These are phyloP conservation scores for Kryptolebias marmoratus DNA, from an alignment of 2,113 vertebrate genomes.

Conservation along the genomic window DNA sequence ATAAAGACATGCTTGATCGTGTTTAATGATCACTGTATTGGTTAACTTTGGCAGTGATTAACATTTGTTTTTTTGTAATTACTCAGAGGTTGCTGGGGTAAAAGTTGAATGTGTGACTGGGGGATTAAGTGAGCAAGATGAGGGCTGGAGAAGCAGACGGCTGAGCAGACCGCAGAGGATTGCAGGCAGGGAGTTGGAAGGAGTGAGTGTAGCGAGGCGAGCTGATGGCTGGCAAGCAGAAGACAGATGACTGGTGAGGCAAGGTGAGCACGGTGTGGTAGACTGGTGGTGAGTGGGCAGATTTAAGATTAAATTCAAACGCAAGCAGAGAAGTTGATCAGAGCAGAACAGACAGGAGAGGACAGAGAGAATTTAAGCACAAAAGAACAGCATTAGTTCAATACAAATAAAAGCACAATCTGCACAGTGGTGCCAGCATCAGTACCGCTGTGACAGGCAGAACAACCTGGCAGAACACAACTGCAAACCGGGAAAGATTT, in stretches of 20 bases:
- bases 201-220: slow-evolving; percentile 8
- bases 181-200: slow-evolving; percentile 10
- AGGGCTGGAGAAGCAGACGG: slow-evolving; percentile 2
- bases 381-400: background rate
- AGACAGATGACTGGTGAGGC: slow-evolving; percentile 13
- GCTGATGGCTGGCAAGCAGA: slow-evolving; percentile 8
- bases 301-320: slow-evolving; percentile 9
- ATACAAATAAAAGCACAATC: background rate
- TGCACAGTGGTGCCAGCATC: background rate
- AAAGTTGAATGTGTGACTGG: background rate
- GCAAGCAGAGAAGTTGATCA: slow-evolving; percentile 2
- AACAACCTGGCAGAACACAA: background rate
- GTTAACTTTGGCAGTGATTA: background rate
- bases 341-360: slow-evolving; percentile 3
- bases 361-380: background rate
- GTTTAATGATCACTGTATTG: background rate
- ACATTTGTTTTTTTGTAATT: background rate
- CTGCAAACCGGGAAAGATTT: background rate
- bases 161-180: background rate
- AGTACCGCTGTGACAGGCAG: slow-evolving; percentile 8
- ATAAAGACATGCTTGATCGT: background rate
- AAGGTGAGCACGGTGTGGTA: slow-evolving; percentile 10
- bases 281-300: slow-evolving; percentile 15
- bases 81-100: background rate
- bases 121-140: background rate